Percentiles rank a stretch among this genome's conserved stretches.
phyloP scores from a whole-genome alignment of 2,113 vertebrate species.

The Onychostoma macrolepis region DNA sequence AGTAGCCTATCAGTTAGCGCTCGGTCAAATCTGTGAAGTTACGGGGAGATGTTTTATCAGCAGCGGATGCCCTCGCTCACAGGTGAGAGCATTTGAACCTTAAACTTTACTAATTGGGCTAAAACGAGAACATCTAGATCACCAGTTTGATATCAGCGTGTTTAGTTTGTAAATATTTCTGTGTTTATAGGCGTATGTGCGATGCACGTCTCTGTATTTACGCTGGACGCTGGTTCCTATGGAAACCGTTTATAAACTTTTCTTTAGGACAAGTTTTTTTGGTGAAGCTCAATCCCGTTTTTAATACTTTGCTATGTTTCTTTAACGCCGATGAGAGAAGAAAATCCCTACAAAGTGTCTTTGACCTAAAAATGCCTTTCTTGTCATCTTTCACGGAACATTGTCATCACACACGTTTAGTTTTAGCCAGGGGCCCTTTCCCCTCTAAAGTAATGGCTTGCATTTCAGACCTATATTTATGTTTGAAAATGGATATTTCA shows the following conservation, averaged over 20 bases:
- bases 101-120: neutral
- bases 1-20: slow-evolving; percentile 4
- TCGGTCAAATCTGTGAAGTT: slow-evolving; percentile 16
- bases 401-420: slow-evolving; percentile 53
- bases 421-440: slow-evolving; percentile 53
- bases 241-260: slow-evolving; percentile 32
- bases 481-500: slow-evolving; percentile 81
- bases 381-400: slow-evolving; percentile 61
- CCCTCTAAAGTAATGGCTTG: slow-evolving; percentile 70
- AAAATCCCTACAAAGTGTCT: slow-evolving; percentile 50
- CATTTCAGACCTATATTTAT: slow-evolving; percentile 75
- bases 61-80: neutral
- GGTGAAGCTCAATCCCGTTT: neutral
- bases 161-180: neutral
- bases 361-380: slow-evolving; percentile 64
- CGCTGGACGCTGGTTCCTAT: slow-evolving; percentile 13
- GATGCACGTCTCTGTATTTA: neutral
- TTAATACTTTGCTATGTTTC: neutral
- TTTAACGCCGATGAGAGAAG: neutral
- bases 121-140: neutral
- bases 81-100: slow-evolving; percentile 11
- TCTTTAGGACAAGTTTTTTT: neutral
- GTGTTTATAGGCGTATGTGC: neutral
- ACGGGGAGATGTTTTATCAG: slow-evolving; percentile 25
- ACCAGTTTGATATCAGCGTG: neutral